phyloP scores from a whole-genome alignment of 2,797 vertebrate species.

The Phataginus tricuspis region DNA sequence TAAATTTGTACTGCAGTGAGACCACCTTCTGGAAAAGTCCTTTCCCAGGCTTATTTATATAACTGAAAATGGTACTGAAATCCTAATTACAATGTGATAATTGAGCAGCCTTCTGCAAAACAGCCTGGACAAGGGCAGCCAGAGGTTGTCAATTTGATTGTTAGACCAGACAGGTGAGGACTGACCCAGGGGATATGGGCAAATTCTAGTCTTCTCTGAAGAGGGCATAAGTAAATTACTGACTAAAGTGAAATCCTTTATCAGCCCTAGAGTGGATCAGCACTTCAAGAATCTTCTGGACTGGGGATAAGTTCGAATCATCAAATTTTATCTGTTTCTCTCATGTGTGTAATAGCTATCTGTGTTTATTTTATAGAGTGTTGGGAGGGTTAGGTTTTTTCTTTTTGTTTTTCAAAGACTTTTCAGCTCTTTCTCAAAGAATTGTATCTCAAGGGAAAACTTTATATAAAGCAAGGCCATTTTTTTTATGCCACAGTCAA shows the following conservation, averaged over 20 bases:
- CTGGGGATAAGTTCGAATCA: background rate
- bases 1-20: background rate
- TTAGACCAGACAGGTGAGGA: background rate
- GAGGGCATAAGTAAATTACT: background rate
- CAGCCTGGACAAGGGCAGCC: background rate
- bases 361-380: background rate
- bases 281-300: background rate
- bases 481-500: background rate
- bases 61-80: background rate
- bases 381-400: background rate
- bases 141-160: background rate
- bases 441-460: background rate
- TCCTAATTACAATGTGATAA: background rate
- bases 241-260: background rate
- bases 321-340: background rate
- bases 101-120: background rate
- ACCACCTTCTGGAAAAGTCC: background rate
- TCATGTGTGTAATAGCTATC: background rate
- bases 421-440: slow-evolving; percentile 20
- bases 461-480: background rate
- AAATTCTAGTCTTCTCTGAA: background rate
- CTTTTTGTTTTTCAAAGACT: background rate
- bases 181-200: background rate
- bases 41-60: background rate
- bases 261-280: background rate